phyloP scores from a whole-genome alignment of 1,140 invertebrate genomes.

The Drosophila pallidifrons region DNA sequence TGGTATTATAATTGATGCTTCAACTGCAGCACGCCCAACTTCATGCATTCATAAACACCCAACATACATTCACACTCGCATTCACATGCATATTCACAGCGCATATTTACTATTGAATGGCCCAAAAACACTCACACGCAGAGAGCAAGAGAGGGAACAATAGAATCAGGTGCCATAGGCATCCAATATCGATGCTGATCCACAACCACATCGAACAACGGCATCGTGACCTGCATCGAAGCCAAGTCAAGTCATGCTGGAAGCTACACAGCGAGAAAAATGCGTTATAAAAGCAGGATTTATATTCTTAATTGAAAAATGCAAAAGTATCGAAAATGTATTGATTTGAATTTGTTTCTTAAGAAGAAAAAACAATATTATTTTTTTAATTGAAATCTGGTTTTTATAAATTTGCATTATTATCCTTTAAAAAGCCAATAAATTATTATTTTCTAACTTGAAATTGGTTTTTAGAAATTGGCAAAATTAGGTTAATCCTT shows the following conservation, averaged over 20 bases:
- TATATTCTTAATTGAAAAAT: too few relatives aligned
- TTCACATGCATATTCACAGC: slow-evolving; percentile 20
- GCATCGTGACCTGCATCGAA: slow-evolving; percentile 34
- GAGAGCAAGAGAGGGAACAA: slow-evolving; percentile 27
- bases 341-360: too few relatives aligned
- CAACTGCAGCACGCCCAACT: slow-evolving; percentile 49
- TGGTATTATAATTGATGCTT: slow-evolving; percentile 53
- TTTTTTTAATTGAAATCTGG: too few relatives aligned
- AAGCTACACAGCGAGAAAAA: neutral
- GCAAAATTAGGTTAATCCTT: too few relatives aligned
- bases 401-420: too few relatives aligned
- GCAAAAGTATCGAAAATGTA: too few relatives aligned
- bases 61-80: slow-evolving; percentile 19
- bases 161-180: slow-evolving; percentile 40
- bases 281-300: too few relatives aligned
- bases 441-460: too few relatives aligned
- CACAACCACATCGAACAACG: neutral
- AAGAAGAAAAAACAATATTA: too few relatives aligned
- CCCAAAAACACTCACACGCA: slow-evolving; percentile 4
- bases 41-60: slow-evolving; percentile 29
- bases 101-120: slow-evolving; percentile 13
- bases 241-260: slow-evolving; percentile 21
- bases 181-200: slow-evolving; percentile 6
- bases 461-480: too few relatives aligned
- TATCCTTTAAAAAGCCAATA: too few relatives aligned